Base-by-base conservation (phyloP, 2,888 invertebrate species). In the Pogonocherus hispidulus region DNA sequence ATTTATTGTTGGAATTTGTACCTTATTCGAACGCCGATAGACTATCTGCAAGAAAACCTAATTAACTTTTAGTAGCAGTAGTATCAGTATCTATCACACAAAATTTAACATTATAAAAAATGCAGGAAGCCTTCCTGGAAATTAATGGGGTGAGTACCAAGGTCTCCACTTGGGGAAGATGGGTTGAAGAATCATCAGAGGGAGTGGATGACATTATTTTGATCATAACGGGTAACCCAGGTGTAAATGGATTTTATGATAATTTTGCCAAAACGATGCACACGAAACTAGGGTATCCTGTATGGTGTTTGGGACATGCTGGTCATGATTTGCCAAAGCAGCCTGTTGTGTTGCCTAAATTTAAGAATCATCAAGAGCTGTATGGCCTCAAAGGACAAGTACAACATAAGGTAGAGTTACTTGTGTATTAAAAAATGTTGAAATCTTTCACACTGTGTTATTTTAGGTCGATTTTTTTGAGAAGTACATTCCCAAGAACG, bases 141-240 rank as follows among this genome's bases (percentile, higher is more conserved):
- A 86, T 95, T 0, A 92, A 92, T 80, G 87, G 89, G 37, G 89
- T 94, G 44, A 90, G 92, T 64, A 94, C 94, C 0, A 91, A 91
- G 77, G 84, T 96, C 8, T 84, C 93, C 63, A 91, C 91, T 3
- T 93, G 90, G 87, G 95, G 94, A 16, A 87, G 88, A 69, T 90
- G 90, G 89, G 86, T 91, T 19, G 90, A 92, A 77, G 92, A 93
- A 73, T 81, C 85, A 1, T 87, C 90, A 54, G 81, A 85, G 63
- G 88, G 88, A 22, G 70, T 60, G 2, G 73, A 76, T 14, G 86
- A 89, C 71, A 82, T 96, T 8, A 90, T 95, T 47, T 78, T 96
- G 49, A 89, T 93, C 71, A 90, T 96, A 72, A 91, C 95, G 22
- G 96, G 97, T 27, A 97, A 97, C 87, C 97, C 97, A 6, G 97